These are phyloP conservation scores for Gallinago stenura DNA, from an alignment of 2,797 vertebrate species.

Conservation along the genomic window DNA sequence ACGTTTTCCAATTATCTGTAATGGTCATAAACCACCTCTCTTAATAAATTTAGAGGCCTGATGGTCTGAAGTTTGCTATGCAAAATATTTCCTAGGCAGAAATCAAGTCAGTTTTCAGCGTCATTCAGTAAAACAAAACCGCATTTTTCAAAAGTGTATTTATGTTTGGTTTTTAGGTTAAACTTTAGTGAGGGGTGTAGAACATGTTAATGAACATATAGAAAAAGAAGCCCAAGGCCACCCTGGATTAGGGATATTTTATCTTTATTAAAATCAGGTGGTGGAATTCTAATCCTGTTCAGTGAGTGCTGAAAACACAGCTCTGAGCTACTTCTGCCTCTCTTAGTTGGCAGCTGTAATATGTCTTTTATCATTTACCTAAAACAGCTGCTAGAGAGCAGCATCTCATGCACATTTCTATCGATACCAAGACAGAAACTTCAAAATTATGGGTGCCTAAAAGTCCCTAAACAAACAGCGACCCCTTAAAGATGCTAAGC, in stretches of 20 bases:
- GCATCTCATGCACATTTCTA: not conserved
- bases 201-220: not conserved
- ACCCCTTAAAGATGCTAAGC: not conserved
- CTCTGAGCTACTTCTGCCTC: not conserved
- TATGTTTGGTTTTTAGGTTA: not conserved
- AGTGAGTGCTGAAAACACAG: not conserved
- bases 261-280: not conserved
- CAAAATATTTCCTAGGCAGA: not conserved
- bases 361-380: not conserved
- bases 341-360: not conserved
- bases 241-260: not conserved
- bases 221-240: not conserved
- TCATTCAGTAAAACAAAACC: not conserved
- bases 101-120: not conserved
- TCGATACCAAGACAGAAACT: not conserved
- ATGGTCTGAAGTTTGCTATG: not conserved
- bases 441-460: not conserved
- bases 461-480: not conserved
- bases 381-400: not conserved
- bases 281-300: not conserved
- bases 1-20: not conserved
- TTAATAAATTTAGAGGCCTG: not conserved
- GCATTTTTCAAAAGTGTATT: not conserved
- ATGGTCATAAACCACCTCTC: not conserved
- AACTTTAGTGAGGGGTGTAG: not conserved